Evolutionary conservation across 53 echinoderm and acorn worm genomes (phyloP).

Genomic region (Luidia sarsii): DNA sequence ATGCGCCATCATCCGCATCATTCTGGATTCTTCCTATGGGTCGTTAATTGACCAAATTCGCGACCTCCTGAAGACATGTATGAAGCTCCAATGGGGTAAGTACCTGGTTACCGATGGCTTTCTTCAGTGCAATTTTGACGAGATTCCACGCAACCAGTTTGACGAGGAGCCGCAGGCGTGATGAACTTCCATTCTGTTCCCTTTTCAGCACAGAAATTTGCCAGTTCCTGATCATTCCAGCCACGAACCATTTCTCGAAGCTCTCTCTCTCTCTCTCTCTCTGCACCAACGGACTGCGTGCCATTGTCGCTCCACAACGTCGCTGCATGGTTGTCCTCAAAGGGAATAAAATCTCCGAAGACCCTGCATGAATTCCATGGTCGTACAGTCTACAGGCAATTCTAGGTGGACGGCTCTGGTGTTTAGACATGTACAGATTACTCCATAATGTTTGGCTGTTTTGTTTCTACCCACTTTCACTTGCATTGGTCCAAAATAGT

Average conservation of each 20-base stretch:
- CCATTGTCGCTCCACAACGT: slow-evolving; percentile 55
- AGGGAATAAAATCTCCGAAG: slow-evolving; percentile 52
- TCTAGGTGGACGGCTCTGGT: slow-evolving; percentile 70
- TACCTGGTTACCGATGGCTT: slow-evolving; percentile 18
- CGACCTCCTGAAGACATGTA: slow-evolving; percentile 27
- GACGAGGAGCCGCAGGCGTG: slow-evolving; percentile 52
- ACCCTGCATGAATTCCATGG: slow-evolving; percentile 68
- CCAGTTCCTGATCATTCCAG: slow-evolving; percentile 24
- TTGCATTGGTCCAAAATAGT: slow-evolving; percentile 59
- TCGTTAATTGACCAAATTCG: slow-evolving; percentile 53
- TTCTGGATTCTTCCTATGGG: slow-evolving; percentile 56
- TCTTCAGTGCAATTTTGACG: slow-evolving; percentile 47
- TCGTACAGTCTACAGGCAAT: slow-evolving; percentile 51
- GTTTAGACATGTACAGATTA: slow-evolving; percentile 68
- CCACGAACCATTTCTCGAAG: slow-evolving; percentile 55
- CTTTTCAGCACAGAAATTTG: slow-evolving; percentile 44
- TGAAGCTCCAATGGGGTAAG: slow-evolving; percentile 37
- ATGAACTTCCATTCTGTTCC: slow-evolving; percentile 31
- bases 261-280: too few relatives aligned
- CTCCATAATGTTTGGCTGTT: slow-evolving; percentile 60
- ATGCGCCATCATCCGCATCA: slow-evolving; percentile 57
- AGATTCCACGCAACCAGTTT: slow-evolving; percentile 55
- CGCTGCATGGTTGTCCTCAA: slow-evolving; percentile 24
- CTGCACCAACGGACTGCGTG: slow-evolving; percentile 57
- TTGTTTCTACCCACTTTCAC: slow-evolving; percentile 62